Percentiles rank a stretch among this genome's conserved stretches.
Conservation (phyloP, 2,797 vertebrate genomes). For the Pteropus rufus region DNA sequence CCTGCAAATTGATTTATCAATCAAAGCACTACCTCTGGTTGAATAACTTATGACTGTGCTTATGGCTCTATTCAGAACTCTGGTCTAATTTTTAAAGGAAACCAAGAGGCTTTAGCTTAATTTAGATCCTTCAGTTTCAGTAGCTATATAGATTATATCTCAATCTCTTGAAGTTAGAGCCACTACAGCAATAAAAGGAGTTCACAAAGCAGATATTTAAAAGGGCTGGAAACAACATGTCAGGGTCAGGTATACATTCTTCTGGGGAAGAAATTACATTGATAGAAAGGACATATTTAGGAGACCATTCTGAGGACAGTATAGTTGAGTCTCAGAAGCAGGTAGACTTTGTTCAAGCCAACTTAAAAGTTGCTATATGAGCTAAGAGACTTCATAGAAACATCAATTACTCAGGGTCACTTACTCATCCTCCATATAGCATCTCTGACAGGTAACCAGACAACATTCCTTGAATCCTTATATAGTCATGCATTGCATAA, state of each 20-base stretch:
- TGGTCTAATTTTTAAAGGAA: constrained; percentile 28
- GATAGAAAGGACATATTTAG: background rate
- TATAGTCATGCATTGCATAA: too few species aligned
- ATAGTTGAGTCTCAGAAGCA: background rate
- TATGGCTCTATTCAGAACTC: constrained; percentile 56
- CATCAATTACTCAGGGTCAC: background rate
- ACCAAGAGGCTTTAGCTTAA: constrained; percentile 2
- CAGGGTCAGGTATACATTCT: background rate
- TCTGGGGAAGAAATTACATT: background rate
- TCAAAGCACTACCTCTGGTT: constrained; percentile 69
- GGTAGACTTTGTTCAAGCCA: background rate
- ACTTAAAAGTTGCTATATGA: constrained; percentile 15
- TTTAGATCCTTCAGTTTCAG: background rate
- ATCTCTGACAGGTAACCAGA: background rate
- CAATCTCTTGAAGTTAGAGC: background rate
- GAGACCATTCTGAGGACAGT: background rate
- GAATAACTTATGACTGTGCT: constrained; percentile 58
- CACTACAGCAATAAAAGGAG: background rate
- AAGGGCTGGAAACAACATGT: background rate
- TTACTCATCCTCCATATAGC: background rate
- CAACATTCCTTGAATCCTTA: background rate
- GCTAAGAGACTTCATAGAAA: background rate
- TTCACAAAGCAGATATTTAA: background rate
- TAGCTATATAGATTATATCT: background rate
- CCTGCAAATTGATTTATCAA: constrained; percentile 78